Conservation (phyloP, 2,797 vertebrate genomes). For the Acipenser transmontanus region DNA sequence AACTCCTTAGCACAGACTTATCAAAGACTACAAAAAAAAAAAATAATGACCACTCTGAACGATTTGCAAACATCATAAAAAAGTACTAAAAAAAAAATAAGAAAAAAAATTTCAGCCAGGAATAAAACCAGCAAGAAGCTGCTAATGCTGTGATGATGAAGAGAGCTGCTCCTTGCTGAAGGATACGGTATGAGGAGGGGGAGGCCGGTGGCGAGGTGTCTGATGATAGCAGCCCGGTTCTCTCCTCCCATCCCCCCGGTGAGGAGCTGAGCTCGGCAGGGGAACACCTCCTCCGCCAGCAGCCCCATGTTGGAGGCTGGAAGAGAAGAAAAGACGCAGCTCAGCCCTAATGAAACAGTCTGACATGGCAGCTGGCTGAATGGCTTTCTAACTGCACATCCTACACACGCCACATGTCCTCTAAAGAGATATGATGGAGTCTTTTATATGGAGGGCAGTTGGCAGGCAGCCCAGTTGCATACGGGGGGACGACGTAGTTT, state of each 20-base stretch:
- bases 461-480: neutral
- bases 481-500: neutral
- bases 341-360: neutral
- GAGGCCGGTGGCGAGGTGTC: conserved; percentile 60
- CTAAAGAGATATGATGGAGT: neutral
- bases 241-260: conserved; percentile 59
- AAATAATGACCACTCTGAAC: no score
- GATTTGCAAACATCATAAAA: no score
- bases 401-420: no score
- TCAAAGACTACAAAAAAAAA: no score
- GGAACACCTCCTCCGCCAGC: conserved; percentile 68
- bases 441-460: neutral
- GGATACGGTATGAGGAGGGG: conserved; percentile 86
- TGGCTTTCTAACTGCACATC: no score
- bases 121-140: neutral
- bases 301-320: conserved; percentile 72
- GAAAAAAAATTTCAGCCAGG: neutral
- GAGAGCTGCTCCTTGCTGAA: conserved; percentile 13
- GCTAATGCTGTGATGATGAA: neutral
- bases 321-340: neutral
- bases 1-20: conserved; percentile 13
- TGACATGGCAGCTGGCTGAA: neutral
- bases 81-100: conserved; percentile 17
- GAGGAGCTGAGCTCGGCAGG: conserved; percentile 61
- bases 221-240: conserved; percentile 54